These are phyloP conservation scores for Albula glossodonta DNA, from an alignment of 2,113 vertebrate genomes.

Conservation along the genomic window DNA sequence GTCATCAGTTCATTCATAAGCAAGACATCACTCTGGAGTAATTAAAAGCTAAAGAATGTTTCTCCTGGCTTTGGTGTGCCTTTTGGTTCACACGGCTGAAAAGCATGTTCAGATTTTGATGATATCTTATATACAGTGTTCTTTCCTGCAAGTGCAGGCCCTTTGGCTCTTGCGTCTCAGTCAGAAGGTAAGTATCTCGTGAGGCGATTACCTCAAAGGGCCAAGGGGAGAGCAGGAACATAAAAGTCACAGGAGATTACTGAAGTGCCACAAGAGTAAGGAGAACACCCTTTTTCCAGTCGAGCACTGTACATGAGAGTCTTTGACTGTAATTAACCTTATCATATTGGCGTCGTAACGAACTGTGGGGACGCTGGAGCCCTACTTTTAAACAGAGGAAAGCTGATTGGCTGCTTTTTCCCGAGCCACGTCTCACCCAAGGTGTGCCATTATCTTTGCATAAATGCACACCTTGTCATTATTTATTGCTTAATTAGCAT, in stretches of 20 bases:
- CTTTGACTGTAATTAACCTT: background rate
- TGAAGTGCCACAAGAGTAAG: background rate
- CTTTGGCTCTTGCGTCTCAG: too few relatives aligned
- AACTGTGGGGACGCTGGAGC: background rate
- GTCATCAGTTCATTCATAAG: too few relatives aligned
- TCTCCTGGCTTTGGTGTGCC: too few relatives aligned
- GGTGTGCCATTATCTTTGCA: slow-evolving; percentile 66
- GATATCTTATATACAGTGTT: too few relatives aligned
- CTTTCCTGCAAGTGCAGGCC: too few relatives aligned
- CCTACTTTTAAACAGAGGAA: slow-evolving; percentile 9
- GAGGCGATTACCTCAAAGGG: background rate
- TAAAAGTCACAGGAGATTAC: background rate
- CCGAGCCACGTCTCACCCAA: slow-evolving; percentile 49
- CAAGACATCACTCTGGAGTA: too few relatives aligned
- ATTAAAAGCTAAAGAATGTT: too few relatives aligned
- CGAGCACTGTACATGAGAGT: background rate
- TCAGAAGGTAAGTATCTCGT: too few relatives aligned
- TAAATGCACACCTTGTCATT: slow-evolving; percentile 71
- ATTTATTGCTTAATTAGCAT: slow-evolving; percentile 74
- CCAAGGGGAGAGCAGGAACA: background rate
- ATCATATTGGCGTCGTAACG: background rate
- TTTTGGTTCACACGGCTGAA: too few relatives aligned
- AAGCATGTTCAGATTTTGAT: background rate
- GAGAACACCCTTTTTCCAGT: background rate
- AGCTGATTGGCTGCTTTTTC: slow-evolving; percentile 52